phyloP scores from a whole-genome alignment of 2,113 vertebrate genomes.

The Peromyscus leucopus region DNA sequence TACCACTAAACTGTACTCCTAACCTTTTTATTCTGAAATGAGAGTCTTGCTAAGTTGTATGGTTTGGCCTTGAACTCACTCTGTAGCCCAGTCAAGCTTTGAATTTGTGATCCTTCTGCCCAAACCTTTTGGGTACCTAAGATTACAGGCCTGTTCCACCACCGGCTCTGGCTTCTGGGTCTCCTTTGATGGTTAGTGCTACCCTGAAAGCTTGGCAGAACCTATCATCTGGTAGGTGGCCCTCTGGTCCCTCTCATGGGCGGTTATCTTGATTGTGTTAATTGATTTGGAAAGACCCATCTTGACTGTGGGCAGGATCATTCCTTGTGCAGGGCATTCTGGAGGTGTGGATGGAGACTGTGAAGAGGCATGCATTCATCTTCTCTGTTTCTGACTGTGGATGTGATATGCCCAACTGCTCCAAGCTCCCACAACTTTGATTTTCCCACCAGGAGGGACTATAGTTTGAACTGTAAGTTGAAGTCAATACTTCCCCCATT shows the following conservation, averaged over 20 bases:
- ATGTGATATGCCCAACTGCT: not conserved
- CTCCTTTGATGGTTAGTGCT: not conserved
- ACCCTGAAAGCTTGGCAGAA: not conserved
- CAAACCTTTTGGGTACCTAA: not conserved
- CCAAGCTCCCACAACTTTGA: not conserved
- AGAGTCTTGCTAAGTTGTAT: not conserved
- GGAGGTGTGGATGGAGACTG: not conserved
- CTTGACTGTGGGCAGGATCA: not conserved
- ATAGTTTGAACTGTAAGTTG: not conserved
- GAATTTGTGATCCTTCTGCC: not conserved
- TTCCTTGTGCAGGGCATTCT: not conserved
- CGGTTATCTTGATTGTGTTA: not conserved
- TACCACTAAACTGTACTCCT: too few species aligned
- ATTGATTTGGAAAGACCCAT: not conserved
- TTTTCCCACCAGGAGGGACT: not conserved
- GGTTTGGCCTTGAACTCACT: not conserved
- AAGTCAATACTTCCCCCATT: not conserved
- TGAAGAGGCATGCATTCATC: fast-evolving
- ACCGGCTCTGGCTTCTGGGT: not conserved
- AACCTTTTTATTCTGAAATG: not conserved
- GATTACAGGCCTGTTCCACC: not conserved
- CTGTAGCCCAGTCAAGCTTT: not conserved
- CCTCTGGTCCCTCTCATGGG: not conserved
- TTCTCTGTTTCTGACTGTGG: not conserved
- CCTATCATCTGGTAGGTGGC: not conserved